Base-by-base conservation (phyloP, 1,140 invertebrate species). In the Venturia canescens region DNA sequence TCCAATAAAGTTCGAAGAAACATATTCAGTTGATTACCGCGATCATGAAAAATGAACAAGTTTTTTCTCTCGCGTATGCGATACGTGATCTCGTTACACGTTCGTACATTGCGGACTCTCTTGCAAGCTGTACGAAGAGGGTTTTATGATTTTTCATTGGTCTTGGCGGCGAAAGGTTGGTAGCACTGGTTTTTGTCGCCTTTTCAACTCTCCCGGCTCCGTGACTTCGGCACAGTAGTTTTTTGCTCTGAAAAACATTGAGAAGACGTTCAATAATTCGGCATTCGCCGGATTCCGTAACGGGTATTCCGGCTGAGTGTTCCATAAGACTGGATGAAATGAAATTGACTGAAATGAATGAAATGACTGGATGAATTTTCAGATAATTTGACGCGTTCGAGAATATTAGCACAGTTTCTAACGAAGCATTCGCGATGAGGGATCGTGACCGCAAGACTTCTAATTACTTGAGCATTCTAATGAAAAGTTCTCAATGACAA, bases 261-360 rank as follows among this genome's bases (percentile, higher is more conserved):
- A 26, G 60, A 63, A 13, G 27, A 27, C 60, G 60, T 63, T 63
- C n/a, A 63, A 63, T 63, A 63, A 63, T 63, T 63, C 60, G 60
- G 60, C 6, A 63, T 13, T 26, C 23, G 27, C 60, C 3, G 23
- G 13, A 23, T 63, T 23, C 60, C n/a, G 23, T 13, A 44, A 63
- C 60, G 60, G 27, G 60, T 26, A 13, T 63, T 27, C 60, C 23
- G 26, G 23, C 23, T 63, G 7, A 63, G 27, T 63, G n/a, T 63
- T 63, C 27, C 23, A 63, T 23, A 4, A 63, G n/a, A 13, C n/a
- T 63, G 15, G 60, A 13, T 0, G 27, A 23, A 63, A 23, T 26
- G 60, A 63, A n/a, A n/a, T n/a, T n/a, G n/a, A n/a, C n/a, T n/a
- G n/a, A n/a, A n/a, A n/a, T n/a, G n/a, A n/a, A n/a, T n/a, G n/a